Base-by-base conservation (phyloP, 1,140 invertebrate species). In the Eupeodes corollae region DNA sequence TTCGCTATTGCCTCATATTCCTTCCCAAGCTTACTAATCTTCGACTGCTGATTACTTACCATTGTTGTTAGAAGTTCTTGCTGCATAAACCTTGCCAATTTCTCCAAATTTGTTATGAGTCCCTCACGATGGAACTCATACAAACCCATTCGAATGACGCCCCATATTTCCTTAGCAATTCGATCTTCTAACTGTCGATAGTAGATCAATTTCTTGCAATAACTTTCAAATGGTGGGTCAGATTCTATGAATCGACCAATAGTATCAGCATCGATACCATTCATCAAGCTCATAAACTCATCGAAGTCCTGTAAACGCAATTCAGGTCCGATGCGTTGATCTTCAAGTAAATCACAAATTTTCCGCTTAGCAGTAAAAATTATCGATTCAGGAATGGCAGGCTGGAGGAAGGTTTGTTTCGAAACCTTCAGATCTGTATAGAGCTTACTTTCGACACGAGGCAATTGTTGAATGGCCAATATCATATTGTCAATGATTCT, bases 111-210 rank as follows among this genome's bases (percentile, higher is more conserved):
- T 12, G 75, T 71, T 19, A 95, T 86, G n/a, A 95, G 70, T 47
- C 87, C 82, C 37, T 78, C 78, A 48, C 89, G 78, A 61, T 89
- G 80, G 53, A 97, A 79, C 56, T 89, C 84, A 67, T 90, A 96
- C 64, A 93, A 82, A 18, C 88, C 88, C 48, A 88, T 79, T 15
- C 80, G 77, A 26, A 86, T 75, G 1, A 81, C 79, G 34, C 79
- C 76, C 58, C 81, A 76, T 15, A 83, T 73, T 43, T 78, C 74
- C 2, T 75, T 70, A 9, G 79, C 78, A 47, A 88, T 80, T 47
- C 78, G 73, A 47, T 75, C 71, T 10, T 77, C 73, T 19, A 88
- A 67, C 31, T 74, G 63, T 46, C 83, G 75, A 56, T 82, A 88
- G 51, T 79, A 75, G 31, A 78, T 65, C 9, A 88, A 76, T 51